Evolutionary conservation across 2,888 invertebrate genomes (phyloP), one percentile per base, ranked within the genome.

Genomic region (Cephus spinipes): DNA sequence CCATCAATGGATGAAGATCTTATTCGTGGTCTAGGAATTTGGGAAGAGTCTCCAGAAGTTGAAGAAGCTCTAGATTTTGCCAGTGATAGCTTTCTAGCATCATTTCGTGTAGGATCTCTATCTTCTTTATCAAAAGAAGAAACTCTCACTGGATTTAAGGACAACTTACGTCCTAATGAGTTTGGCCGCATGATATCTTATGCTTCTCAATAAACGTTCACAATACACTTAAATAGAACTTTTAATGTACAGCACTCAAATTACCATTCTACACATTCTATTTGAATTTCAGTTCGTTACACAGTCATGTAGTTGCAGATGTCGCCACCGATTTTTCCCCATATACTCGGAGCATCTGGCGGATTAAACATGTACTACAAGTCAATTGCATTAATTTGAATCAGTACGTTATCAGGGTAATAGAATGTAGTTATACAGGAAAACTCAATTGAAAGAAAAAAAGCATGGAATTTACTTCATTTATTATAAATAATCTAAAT

Each of bases 11-110:
- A 89, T 4, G 83, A 85, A 30, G 86, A 86, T 73, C 88, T 83
- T 30, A 86, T 81, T 75, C 86, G 82, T 11, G 87, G 84, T 69
- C 86, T 86, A 15, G 90, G 90, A 78, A 90, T 90, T 33, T 85
- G 86, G 69, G 89, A 86, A 74, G 55, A 82, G 11, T 87, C 88
- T 12, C 12, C 75, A 3, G 76, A 75, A 3, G 81, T 77, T 34
- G 79, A 73, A 33, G 79, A 76, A n/a, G 34, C 75, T 69, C 85
- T 88, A 0, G 81, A 35, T 75, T 87, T 88, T 12, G 69, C 3
- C 11, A 74, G 77, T 79, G 80, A 84, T 4, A 84, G 81, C 80
- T 79, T 85, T 78, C 82, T 84, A 1, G 80, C 74, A 68, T 89
- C 89, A 11, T 68, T 40, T 12, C 84, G 81, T 4, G 82, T 78